These are phyloP conservation scores for Steromphala cineraria DNA, from an alignment of 2,888 invertebrate species.

Conservation along the genomic window DNA sequence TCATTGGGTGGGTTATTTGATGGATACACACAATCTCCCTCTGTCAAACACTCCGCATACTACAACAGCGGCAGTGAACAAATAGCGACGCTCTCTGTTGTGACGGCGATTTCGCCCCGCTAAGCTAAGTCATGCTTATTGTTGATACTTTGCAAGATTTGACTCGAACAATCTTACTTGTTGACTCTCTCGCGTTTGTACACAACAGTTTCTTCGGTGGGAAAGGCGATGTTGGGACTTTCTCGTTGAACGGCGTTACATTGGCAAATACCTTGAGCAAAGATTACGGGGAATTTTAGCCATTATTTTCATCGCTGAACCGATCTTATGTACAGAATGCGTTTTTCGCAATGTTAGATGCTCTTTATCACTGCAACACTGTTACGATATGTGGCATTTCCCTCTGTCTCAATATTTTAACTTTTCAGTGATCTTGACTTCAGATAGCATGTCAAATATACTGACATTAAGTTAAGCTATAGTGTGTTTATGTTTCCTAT, in stretches of 20 bases:
- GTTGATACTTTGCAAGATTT: neutral
- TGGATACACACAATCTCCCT: neutral
- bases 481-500: too few relatives aligned
- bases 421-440: too few relatives aligned
- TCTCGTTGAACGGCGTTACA: neutral
- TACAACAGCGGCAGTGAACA: neutral
- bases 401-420: too few relatives aligned
- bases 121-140: neutral
- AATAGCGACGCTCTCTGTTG: neutral
- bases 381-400: too few relatives aligned
- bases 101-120: neutral
- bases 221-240: neutral
- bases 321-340: neutral
- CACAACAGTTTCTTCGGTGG: neutral
- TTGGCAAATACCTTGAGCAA: neutral
- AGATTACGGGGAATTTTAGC: neutral
- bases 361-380: too few relatives aligned
- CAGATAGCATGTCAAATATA: too few relatives aligned
- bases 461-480: too few relatives aligned
- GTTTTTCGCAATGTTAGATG: neutral
- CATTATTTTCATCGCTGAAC: neutral
- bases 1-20: neutral
- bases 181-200: neutral
- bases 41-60: constrained; percentile 8
- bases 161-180: neutral